A percentile compares a stretch with the other conserved stretches of the same genome.
Evolutionary conservation across 2,888 invertebrate species (phyloP).

Genomic region (Pharmacophagus antenor): DNA sequence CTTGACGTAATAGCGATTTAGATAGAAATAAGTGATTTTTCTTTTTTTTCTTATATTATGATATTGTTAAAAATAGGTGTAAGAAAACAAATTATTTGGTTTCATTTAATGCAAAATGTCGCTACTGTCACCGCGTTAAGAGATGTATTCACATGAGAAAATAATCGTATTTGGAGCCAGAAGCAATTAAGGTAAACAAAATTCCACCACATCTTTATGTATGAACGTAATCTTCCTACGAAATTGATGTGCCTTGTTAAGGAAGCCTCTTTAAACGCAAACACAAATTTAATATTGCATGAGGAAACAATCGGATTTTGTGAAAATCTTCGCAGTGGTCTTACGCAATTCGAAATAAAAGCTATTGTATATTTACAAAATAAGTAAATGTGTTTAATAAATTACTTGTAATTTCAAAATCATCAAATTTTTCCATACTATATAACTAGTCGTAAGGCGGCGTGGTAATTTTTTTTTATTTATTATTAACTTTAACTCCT

Average conservation of each 20-base stretch:
- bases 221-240: conserved; percentile 36
- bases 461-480: too few relatives aligned
- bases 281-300: neutral
- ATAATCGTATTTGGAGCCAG: conserved; percentile 37
- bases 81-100: neutral
- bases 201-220: conserved; percentile 58
- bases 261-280: conserved; percentile 12
- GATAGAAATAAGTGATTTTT: neutral
- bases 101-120: neutral
- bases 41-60: too few relatives aligned
- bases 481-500: too few relatives aligned
- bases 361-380: neutral
- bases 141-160: conserved; percentile 16
- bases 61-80: neutral
- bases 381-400: neutral
- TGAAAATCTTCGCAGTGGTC: neutral
- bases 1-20: neutral
- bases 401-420: too few relatives aligned
- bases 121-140: conserved; percentile 17
- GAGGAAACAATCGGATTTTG: conserved; percentile 5
- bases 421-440: too few relatives aligned
- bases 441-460: too few relatives aligned
- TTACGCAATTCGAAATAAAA: neutral
- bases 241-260: conserved; percentile 10
- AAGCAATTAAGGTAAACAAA: conserved; percentile 64